phyloP scores from a whole-genome alignment of 2,888 invertebrate genomes.

The Drosophila meridionalis region DNA sequence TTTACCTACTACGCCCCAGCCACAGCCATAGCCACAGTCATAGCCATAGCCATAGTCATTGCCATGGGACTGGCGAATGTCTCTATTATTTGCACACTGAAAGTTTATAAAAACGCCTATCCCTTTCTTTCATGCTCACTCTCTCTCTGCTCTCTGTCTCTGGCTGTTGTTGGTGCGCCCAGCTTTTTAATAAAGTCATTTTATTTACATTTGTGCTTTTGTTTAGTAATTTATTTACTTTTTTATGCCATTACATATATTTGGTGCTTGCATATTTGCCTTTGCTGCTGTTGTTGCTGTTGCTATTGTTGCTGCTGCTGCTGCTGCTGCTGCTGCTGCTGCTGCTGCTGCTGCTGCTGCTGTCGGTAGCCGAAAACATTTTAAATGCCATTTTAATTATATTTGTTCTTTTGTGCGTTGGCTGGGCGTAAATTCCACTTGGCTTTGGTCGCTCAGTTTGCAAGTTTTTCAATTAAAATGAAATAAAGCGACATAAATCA shows the following conservation, averaged over 20 bases:
- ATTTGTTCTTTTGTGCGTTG: constrained; percentile 67
- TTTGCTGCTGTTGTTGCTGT: constrained; percentile 24
- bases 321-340: constrained; percentile 18
- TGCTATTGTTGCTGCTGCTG: constrained; percentile 27
- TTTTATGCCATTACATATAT: constrained; percentile 55
- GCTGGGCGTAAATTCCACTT: constrained; percentile 48
- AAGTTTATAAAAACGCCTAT: constrained; percentile 69
- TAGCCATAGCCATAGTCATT: constrained; percentile 1
- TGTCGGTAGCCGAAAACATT: constrained; percentile 67
- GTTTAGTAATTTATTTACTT: constrained; percentile 67
- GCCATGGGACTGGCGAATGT: constrained; percentile 52
- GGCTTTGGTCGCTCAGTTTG: constrained; percentile 53
- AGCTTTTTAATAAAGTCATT: constrained; percentile 69
- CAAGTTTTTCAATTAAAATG: constrained; percentile 78
- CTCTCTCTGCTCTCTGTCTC: constrained; percentile 9
- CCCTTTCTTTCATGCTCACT: constrained; percentile 40
- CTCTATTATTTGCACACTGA: constrained; percentile 69
- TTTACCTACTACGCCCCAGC: constrained; percentile 14
- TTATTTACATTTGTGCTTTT: constrained; percentile 70
- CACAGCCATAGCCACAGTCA: neutral
- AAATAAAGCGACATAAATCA: constrained; percentile 78
- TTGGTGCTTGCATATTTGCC: constrained; percentile 57
- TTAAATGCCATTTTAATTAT: constrained; percentile 80
- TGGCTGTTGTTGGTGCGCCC: constrained; percentile 21
- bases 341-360: constrained; percentile 15